Evolutionary conservation across 2,797 vertebrate species (phyloP), one percentile per base, ranked within the genome.

Genomic region (Gymnocypris eckloni): DNA sequence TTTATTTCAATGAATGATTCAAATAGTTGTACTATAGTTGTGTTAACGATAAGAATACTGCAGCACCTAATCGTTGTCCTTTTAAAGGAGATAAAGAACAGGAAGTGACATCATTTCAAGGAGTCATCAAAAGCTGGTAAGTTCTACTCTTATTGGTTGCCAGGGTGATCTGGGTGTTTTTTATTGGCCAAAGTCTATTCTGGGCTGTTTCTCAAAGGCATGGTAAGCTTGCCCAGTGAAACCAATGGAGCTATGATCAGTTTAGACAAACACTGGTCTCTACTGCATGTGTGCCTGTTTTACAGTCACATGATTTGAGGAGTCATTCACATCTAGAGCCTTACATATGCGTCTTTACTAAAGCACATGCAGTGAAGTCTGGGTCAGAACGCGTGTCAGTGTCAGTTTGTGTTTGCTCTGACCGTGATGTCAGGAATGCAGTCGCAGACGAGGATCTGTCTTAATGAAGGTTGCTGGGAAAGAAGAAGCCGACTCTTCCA

Each of bases 391-490:
- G 25, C 6, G 12, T 83, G n/a, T 75, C 67, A 89, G 88, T 54
- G 52, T 76, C 71, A 9, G 86, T 75, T 71, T 86, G 73, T 91
- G 71, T 90, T 91, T 90, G 80, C 83, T 83, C 56, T 70, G 25
- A 18, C 84, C 52, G 81, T 89, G 88, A 89, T 89, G 89, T 92
- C 28, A 28, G 28, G 28, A 28, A 28, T 28, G 25, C 25, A 28
- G 25, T 28, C 76, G 67, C 28, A 71, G 43, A 18, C 7, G 16
- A 69, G 66, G 66, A 69, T 37, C 64, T 41, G 33, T 54, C 84
- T 85, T 59, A 82, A 83, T 79, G 69, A 81, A 89, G 75, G 83
- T 90, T 92, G 91, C 90, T 87, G 86, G 88, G 88, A 89, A 79
- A 81, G 61, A 66, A 61, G 86, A 77, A 77, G 33, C 84, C 72